These are phyloP conservation scores for Omphaloscelis lunosa DNA, from an alignment of 2,888 invertebrate genomes.

Conservation along the genomic window DNA sequence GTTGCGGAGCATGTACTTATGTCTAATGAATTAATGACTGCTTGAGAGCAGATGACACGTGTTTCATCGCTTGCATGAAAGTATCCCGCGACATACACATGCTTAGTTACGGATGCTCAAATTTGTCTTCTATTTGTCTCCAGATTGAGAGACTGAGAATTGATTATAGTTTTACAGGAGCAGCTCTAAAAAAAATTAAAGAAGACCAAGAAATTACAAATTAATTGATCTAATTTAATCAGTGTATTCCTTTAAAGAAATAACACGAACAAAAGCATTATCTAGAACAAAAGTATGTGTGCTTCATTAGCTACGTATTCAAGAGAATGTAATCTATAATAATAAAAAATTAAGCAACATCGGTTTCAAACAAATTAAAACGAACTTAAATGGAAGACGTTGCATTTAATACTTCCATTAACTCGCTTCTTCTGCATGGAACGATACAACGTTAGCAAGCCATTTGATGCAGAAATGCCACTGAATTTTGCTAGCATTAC, in stretches of 20 bases:
- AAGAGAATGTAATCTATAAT: neutral
- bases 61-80: conserved; percentile 10
- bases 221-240: neutral
- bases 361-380: neutral
- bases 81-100: neutral
- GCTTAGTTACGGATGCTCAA: neutral
- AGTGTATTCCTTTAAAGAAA: neutral
- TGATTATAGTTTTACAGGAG: neutral
- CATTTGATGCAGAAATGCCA: conserved; percentile 18
- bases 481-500: neutral
- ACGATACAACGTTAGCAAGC: neutral
- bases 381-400: neutral
- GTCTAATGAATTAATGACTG: conserved; percentile 2
- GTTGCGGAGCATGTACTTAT: conserved; percentile 16
- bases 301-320: neutral
- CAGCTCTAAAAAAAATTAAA: neutral
- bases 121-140: neutral
- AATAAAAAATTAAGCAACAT: neutral
- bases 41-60: conserved; percentile 14
- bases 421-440: neutral
- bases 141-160: neutral
- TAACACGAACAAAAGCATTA: neutral
- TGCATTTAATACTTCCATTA: conserved; percentile 12
- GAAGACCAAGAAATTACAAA: neutral
- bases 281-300: neutral